phyloP scores from a whole-genome alignment of 2,113 vertebrate species.

The Catharus minimus region DNA sequence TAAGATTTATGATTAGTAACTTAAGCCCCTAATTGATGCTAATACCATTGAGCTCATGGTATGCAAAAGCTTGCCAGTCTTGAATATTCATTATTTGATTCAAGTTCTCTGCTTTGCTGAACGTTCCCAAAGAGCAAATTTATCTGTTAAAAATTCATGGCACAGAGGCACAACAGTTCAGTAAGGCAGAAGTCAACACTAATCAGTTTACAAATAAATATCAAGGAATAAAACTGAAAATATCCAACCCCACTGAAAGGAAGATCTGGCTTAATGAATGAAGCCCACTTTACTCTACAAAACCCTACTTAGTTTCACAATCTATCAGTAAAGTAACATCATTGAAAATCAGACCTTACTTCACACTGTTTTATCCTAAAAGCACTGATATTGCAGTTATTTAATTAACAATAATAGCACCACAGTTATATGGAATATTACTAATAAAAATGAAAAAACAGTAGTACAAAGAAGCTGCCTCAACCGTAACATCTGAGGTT shows the following conservation, averaged over 20 bases:
- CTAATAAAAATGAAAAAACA: neutral
- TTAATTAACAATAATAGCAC: neutral
- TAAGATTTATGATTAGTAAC: neutral
- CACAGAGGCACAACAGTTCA: neutral
- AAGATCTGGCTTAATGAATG: neutral
- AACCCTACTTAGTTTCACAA: neutral
- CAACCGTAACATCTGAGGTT: neutral
- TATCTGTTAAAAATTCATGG: constrained; percentile 1
- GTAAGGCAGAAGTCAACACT: neutral
- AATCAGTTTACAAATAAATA: constrained; percentile 14
- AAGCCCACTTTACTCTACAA: neutral
- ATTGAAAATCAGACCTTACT: neutral
- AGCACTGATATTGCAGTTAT: neutral
- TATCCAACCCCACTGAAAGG: neutral
- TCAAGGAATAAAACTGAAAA: neutral
- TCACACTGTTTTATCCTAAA: neutral
- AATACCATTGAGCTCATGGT: neutral
- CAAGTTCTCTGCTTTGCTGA: neutral
- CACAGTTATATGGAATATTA: neutral
- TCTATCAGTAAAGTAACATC: neutral
- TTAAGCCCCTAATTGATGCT: neutral
- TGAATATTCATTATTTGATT: constrained; percentile 9
- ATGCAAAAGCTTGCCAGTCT: neutral
- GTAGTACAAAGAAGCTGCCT: neutral
- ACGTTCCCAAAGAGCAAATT: neutral